These are phyloP conservation scores for Sebastes melanostomus DNA, from an alignment of 2,797 vertebrate genomes.

Conservation along the genomic window DNA sequence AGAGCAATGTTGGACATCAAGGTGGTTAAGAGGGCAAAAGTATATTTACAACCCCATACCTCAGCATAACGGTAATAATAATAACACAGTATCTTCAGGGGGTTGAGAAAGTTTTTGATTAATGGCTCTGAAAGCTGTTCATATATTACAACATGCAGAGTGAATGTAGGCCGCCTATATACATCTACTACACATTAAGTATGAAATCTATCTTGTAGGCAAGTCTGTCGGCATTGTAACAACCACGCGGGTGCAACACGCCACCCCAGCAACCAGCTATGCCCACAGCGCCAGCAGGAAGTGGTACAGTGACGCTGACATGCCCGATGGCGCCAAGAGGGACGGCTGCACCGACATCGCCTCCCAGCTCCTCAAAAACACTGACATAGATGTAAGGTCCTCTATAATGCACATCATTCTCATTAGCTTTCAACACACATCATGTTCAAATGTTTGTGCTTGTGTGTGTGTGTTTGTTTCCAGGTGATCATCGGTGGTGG, in stretches of 20 bases:
- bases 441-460: neutral
- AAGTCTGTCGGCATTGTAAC: conserved; percentile 85
- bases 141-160: neutral
- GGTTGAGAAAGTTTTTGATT: neutral
- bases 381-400: conserved; percentile 74
- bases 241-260: conserved; percentile 83
- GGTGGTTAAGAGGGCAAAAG: neutral
- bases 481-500: conserved; percentile 86
- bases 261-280: conserved; percentile 79
- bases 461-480: neutral
- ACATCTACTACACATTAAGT: neutral
- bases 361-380: conserved; percentile 79
- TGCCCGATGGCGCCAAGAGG: conserved; percentile 67
- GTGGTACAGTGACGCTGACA: conserved; percentile 83
- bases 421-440: neutral
- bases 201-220: conserved; percentile 51
- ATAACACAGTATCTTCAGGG: neutral
- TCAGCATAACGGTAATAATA: neutral
- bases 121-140: neutral
- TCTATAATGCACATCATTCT: neutral
- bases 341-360: conserved; percentile 81
- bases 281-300: conserved; percentile 83
- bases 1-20: neutral
- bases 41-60: neutral
- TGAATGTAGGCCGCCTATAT: neutral